A percentile compares a stretch with the other conserved stretches of the same genome.
phyloP scores from a whole-genome alignment of 1,140 invertebrate species.

The Eulimnadia texana region DNA sequence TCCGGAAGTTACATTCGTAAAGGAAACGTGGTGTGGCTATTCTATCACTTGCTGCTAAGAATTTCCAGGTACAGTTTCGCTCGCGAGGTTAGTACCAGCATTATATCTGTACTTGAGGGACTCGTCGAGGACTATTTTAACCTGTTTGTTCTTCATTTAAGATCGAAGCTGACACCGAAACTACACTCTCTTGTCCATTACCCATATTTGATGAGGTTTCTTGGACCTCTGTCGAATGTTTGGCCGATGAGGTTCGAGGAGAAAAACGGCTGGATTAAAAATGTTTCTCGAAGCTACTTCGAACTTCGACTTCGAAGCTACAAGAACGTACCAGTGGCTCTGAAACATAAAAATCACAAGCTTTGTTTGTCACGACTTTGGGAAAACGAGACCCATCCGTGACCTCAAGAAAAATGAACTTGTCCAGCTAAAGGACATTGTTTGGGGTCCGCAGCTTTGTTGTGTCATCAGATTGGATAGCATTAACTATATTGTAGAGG shows the following conservation, averaged over 20 bases:
- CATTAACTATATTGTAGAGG: background rate
- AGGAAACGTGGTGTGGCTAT: background rate
- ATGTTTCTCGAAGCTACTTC: constrained; percentile 1
- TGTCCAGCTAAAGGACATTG: background rate
- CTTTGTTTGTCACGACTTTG: background rate
- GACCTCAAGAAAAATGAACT: background rate
- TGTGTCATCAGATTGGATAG: background rate
- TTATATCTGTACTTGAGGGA: constrained; percentile 5
- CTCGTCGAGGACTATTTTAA: constrained; percentile 11
- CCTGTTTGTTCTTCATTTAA: background rate
- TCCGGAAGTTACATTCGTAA: constrained; percentile 1
- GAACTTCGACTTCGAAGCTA: constrained; percentile 11
- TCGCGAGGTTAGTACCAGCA: background rate
- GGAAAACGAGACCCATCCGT: background rate
- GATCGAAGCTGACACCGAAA: constrained; percentile 6
- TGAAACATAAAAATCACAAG: constrained; percentile 7
- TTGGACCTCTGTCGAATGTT: constrained; percentile 7
- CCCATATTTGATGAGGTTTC: background rate
- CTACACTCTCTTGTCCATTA: constrained; percentile 14
- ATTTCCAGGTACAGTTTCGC: constrained; percentile 9
- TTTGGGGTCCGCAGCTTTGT: background rate
- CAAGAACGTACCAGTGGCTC: constrained; percentile 12
- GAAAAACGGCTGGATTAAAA: constrained; percentile 13
- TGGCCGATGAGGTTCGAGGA: constrained; percentile 16
- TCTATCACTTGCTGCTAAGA: constrained; percentile 2